Evolutionary conservation across 2,113 vertebrate genomes (phyloP), one percentile per base, ranked within the genome.

Genomic region (Nerophis ophidion): DNA sequence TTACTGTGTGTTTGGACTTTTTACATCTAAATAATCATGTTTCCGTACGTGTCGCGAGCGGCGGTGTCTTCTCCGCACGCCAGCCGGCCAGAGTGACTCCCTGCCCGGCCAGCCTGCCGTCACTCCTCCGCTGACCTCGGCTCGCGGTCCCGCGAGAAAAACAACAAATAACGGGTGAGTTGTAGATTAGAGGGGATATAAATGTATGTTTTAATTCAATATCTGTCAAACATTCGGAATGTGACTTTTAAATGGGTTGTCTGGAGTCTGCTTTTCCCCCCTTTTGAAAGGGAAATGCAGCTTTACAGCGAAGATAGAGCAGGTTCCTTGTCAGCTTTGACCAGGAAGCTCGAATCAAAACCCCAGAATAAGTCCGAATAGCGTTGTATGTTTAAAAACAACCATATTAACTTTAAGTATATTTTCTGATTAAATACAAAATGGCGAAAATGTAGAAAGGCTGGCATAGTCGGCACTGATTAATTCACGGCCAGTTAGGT

Each of bases 251-350:
- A 6, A 12, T 9, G 63, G 0, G 59, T 68, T 72, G 61, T 26
- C 62, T 55, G 36, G 12, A 15, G 47, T 60, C 82, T 86, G 85
- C 83, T 87, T 77, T 87, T 84, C 85, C 85, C 82, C 70, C 70
- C 47, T 67, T 52, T n/a, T 48, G 44, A 47, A 69, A 70, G 77
- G 83, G 85, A 85, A 85, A 79, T 85, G 83, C 85, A 87, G 82
- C 81, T 75, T 34, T 7, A 58, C 65, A n/a, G 64, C 64, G 1
- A 8, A 42, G n/a, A 17, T 5, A 10, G 16, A 56, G 40, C 16
- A 12, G 9, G n/a, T 19, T 56, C 54, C 36, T 19, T 12, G 10
- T 56, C 42, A 11, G n/a, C 36, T n/a, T 42, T 10, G 38, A 42
- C 8, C 35, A 35, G 19, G 10, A 50, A 50, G 26, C 5, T 2